These are phyloP conservation scores for Taphrorychus bicolor DNA, from an alignment of 2,888 invertebrate species.

Conservation along the genomic window DNA sequence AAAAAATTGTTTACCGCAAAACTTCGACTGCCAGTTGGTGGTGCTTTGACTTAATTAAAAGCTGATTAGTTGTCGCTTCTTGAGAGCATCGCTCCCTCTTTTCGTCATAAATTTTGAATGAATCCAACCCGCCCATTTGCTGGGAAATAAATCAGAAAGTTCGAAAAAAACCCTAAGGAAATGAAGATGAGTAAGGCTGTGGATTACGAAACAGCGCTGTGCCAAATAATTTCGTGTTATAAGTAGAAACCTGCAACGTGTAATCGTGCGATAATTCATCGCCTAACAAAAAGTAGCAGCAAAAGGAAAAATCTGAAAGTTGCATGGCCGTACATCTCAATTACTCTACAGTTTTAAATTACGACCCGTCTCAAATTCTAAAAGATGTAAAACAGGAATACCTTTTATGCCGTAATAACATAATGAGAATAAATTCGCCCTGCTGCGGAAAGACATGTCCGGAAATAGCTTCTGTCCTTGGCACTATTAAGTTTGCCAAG, in stretches of 20 bases:
- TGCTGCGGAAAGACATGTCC: background rate
- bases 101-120: conserved; percentile 7
- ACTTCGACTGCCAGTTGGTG: conserved; percentile 13
- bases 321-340: background rate
- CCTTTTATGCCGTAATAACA: background rate
- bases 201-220: background rate
- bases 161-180: background rate
- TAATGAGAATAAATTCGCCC: background rate
- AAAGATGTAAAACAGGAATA: background rate
- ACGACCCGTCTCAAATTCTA: background rate
- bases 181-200: background rate
- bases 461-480: background rate
- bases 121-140: conserved; percentile 1
- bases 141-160: conserved; percentile 11
- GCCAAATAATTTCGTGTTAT: background rate
- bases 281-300: background rate
- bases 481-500: background rate
- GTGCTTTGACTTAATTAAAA: conserved; percentile 29
- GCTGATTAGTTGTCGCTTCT: conserved; percentile 17
- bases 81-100: background rate
- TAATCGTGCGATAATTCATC: background rate
- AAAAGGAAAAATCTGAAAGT: background rate
- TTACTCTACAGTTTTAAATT: background rate
- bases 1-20: conserved; percentile 14
- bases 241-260: background rate